Evolutionary conservation across 2,113 vertebrate species (phyloP).

Genomic region (Saguinus imperator): DNA sequence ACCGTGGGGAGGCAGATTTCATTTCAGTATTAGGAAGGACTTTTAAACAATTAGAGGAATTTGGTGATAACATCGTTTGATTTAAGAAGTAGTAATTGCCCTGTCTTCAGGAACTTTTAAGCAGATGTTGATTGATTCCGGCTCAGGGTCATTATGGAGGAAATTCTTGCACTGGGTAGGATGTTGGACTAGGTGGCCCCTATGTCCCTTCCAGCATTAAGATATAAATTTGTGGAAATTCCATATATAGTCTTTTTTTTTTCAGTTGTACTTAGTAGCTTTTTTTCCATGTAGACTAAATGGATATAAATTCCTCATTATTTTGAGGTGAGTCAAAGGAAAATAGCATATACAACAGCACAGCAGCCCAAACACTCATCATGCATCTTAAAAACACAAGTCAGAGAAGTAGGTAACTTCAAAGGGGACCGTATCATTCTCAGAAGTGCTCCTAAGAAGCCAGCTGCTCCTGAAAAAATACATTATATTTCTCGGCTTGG

Average conservation of each 20-base stretch:
- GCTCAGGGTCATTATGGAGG: background rate
- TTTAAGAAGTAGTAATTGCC: background rate
- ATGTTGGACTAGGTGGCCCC: background rate
- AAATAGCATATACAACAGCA: background rate
- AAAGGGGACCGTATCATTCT: background rate
- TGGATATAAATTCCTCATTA: conserved; percentile 43
- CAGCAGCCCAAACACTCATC: conserved; percentile 34
- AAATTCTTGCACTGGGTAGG: background rate
- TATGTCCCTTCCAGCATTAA: background rate
- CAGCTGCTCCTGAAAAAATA: conserved; percentile 70
- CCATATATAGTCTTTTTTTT: background rate
- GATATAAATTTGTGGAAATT: conserved; percentile 37
- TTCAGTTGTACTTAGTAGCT: background rate
- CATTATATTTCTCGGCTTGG: conserved; percentile 55
- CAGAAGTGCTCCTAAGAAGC: conserved; percentile 39
- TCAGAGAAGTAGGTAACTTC: background rate
- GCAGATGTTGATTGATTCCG: background rate
- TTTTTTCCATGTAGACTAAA: conserved; percentile 36
- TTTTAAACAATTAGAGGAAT: background rate
- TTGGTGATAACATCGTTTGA: background rate
- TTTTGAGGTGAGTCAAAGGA: conserved; percentile 54
- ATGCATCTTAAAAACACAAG: background rate
- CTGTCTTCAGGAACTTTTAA: conserved; percentile 2
- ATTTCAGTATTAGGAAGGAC: background rate
- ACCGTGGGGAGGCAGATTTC: background rate